Conservation (phyloP, 2,797 vertebrate genomes). For the Cossypha polioptera region DNA sequence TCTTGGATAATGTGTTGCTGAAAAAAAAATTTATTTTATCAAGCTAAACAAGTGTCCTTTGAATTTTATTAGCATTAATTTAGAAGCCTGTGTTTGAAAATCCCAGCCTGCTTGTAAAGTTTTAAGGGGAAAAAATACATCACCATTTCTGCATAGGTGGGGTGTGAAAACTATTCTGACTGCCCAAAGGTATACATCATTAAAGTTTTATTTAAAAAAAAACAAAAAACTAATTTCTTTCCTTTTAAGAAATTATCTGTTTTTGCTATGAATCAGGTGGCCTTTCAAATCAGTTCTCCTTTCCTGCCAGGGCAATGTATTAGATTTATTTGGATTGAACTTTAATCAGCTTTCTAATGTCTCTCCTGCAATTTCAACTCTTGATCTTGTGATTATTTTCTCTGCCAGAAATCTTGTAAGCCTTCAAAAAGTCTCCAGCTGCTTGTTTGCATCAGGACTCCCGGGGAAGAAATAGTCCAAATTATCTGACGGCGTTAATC, state of each 20-base stretch:
- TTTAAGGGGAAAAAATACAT: not conserved
- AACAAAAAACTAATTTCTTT: not conserved
- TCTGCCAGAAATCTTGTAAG: not conserved
- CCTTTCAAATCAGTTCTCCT: not conserved
- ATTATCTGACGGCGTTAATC: not conserved
- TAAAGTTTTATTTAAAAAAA: not conserved
- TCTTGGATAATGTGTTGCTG: not conserved
- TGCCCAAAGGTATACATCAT: not conserved
- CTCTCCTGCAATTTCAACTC: not conserved
- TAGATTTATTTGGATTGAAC: not conserved
- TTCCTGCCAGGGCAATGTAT: not conserved
- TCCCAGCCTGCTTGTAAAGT: not conserved
- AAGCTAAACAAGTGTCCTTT: not conserved
- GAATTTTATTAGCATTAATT: not conserved
- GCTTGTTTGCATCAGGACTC: not conserved
- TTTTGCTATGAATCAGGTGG: not conserved
- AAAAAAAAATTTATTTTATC: not conserved
- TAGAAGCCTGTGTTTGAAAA: not conserved
- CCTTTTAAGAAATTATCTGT: not conserved
- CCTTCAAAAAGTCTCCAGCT: not conserved
- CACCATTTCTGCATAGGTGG: not conserved
- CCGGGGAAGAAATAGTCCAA: not conserved
- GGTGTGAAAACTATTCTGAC: not conserved
- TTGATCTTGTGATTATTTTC: not conserved
- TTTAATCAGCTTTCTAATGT: not conserved